Evolutionary conservation across 2,888 invertebrate species (phyloP).

Genomic region (Cryptocheilus praepositus): DNA sequence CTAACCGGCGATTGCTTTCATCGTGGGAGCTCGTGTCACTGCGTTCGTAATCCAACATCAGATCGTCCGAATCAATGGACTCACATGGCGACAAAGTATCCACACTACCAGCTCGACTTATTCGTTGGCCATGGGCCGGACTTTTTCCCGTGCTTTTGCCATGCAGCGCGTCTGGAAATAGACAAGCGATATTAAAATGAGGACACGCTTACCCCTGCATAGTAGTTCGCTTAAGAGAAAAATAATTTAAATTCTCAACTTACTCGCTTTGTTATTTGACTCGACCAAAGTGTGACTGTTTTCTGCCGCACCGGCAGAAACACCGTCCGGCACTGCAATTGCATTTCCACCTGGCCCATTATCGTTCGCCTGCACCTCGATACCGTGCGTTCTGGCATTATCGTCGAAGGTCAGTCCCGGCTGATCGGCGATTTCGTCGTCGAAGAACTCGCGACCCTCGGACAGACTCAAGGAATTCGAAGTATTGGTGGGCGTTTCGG

Average conservation of each 20-base stretch:
- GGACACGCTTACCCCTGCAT: too few relatives aligned
- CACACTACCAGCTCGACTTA: conserved; percentile 83
- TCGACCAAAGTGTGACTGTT: conserved; percentile 71
- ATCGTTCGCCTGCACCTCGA: conserved; percentile 20
- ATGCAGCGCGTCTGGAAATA: conserved; percentile 53
- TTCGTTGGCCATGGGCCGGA: conserved; percentile 69
- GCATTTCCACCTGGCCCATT: too few relatives aligned
- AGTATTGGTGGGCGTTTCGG: conserved; percentile 86
- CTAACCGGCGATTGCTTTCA: conserved; percentile 78
- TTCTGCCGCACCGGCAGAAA: conserved; percentile 53
- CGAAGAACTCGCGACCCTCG: conserved; percentile 88
- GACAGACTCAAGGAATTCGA: conserved; percentile 89
- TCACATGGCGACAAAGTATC: conserved; percentile 90
- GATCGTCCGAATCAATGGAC: conserved; percentile 90
- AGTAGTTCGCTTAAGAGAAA: too few relatives aligned
- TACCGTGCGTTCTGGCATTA: conserved; percentile 70
- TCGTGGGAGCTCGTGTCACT: conserved; percentile 79
- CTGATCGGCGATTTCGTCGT: conserved; percentile 94
- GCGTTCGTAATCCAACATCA: conserved; percentile 90
- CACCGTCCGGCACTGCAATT: too few relatives aligned
- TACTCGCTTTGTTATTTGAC: conserved; percentile 66
- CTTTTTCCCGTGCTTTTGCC: conserved; percentile 67
- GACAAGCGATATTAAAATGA: not conserved
- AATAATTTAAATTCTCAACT: too few relatives aligned
- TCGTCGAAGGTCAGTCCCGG: conserved; percentile 88